Conservation (phyloP, 2,113 vertebrate species). For the Heloderma charlesbogerti region DNA sequence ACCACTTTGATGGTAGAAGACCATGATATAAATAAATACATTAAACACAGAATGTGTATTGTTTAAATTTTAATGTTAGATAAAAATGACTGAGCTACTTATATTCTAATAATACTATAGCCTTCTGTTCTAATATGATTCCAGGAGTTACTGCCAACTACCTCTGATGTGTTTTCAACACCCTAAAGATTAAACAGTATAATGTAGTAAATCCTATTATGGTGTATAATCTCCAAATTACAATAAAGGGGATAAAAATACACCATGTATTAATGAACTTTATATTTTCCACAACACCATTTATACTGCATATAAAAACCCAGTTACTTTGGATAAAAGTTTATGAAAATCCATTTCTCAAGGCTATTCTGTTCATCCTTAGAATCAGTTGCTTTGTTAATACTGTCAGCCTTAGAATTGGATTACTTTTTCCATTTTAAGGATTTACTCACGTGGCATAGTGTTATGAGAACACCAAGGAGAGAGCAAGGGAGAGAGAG, state of each 20-base stretch:
- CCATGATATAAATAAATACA: conserved; percentile 30
- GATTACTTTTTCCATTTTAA: conserved; percentile 25
- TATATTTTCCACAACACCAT: conserved; percentile 83
- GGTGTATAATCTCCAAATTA: conserved; percentile 90
- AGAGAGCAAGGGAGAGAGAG: neutral
- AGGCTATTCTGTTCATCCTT: conserved; percentile 45
- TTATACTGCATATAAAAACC: conserved; percentile 75
- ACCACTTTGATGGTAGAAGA: neutral
- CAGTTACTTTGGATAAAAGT: conserved; percentile 73
- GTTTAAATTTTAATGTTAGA: conserved; percentile 37
- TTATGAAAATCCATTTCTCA: conserved; percentile 76
- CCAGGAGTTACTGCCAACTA: conserved; percentile 63
- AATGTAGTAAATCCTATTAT: conserved; percentile 89
- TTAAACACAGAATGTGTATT: conserved; percentile 33
- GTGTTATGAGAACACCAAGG: neutral
- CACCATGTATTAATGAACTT: conserved; percentile 89
- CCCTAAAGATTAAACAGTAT: conserved; percentile 78
- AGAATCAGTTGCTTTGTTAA: conserved; percentile 54
- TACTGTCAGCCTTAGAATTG: neutral
- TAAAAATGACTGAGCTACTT: conserved; percentile 23
- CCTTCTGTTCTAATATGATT: conserved; percentile 31
- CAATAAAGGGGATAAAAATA: conserved; percentile 90
- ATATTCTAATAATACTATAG: conserved; percentile 21
- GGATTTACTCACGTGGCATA: neutral
- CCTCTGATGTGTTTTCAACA: conserved; percentile 66